Evolutionary conservation across 1,140 invertebrate genomes (phyloP), one percentile per base, ranked within the genome.

Genomic region (Zophobas atratus): DNA sequence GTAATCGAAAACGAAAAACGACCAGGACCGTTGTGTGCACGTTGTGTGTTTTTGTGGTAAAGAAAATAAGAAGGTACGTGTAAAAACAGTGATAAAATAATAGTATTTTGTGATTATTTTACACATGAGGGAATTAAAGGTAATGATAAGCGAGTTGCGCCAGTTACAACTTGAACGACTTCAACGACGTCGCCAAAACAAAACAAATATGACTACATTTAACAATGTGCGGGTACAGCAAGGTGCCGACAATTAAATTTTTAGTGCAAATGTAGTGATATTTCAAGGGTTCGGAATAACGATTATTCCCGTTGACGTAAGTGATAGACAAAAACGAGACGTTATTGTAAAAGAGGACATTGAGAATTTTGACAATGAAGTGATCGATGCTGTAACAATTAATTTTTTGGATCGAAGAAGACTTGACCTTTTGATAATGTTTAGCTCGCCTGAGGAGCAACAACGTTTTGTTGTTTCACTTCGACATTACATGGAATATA

Each of bases 401-500:
- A 5, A 63, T 41, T 63, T 63, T 63, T 39, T 63, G 4, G 57
- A 63, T 38, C 57, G 57, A 63, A 41, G 57, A 63, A 63, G 57
- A 63, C 57, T 20, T 39, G 57, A 63, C 38, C 57, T 38, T 63
- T 41, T 63, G 38, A 63, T 63, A 39, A 63, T 63, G 4, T 63
- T 63, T 63, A 63, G 38, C 38, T 63, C 57, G 57, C 35, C 57
- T 39, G 57, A 63, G 57, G 38, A 63, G 35, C 57, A 63, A 63
- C 38, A 63, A 63, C 57, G 57, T 63, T 63, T 63, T 63, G 38
- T 63, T 38, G 35, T 63, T 39, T 4, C 57, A 63, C 57, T 63
- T 63, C 57, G 57, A 63, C 4, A 63, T 41, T 63, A 39, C 57
- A 63, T 63, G 57, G 57, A 63, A 63, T 63, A 41, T 63, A 63